A percentile compares a stretch with the other conserved stretches of the same genome.
phyloP scores from a whole-genome alignment of 1,140 invertebrate species.

The Drosophila ananassae region DNA sequence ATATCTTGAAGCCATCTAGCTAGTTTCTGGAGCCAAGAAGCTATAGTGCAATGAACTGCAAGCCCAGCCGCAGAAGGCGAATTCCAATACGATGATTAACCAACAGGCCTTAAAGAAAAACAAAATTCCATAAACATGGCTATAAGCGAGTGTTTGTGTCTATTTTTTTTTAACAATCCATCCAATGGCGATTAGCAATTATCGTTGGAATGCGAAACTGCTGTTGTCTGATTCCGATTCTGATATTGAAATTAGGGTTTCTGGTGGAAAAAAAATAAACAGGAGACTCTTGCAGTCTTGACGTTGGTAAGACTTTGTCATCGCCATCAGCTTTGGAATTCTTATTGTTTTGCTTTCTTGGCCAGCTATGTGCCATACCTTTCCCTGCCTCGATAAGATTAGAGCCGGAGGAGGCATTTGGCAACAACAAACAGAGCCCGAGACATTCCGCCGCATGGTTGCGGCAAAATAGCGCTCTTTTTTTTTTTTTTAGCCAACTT shows the following conservation, averaged over 20 bases:
- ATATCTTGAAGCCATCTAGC: neutral
- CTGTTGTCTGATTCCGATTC: slow-evolving; percentile 44
- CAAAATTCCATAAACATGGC: slow-evolving; percentile 47
- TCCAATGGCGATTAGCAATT: slow-evolving; percentile 77
- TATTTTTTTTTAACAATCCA: slow-evolving; percentile 62
- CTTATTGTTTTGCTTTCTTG: slow-evolving; percentile 34
- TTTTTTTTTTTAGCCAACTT: slow-evolving; percentile 34
- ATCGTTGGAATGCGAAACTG: slow-evolving; percentile 79
- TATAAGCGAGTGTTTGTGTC: slow-evolving; percentile 8
- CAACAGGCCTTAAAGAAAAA: slow-evolving; percentile 62
- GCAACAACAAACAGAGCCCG: slow-evolving; percentile 53
- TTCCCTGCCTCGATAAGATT: slow-evolving; percentile 77
- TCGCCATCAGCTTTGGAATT: too few relatives aligned
- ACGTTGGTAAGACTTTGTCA: slow-evolving; percentile 37
- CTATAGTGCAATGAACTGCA: slow-evolving; percentile 38
- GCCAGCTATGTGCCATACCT: slow-evolving; percentile 6
- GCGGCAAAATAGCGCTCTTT: slow-evolving; percentile 67
- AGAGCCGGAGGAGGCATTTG: slow-evolving; percentile 54
- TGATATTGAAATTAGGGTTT: slow-evolving; percentile 51
- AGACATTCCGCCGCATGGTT: slow-evolving; percentile 64
- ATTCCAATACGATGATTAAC: slow-evolving; percentile 80
- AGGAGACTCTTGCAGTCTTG: neutral
- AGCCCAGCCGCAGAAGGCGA: too few relatives aligned
- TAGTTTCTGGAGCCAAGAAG: too few relatives aligned
- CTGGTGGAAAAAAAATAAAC: too few relatives aligned